Percentiles rank a stretch among this genome's conserved stretches.
These are phyloP conservation scores for Nasonia longicornis DNA, from an alignment of 1,140 invertebrate species.

Conservation along the genomic window DNA sequence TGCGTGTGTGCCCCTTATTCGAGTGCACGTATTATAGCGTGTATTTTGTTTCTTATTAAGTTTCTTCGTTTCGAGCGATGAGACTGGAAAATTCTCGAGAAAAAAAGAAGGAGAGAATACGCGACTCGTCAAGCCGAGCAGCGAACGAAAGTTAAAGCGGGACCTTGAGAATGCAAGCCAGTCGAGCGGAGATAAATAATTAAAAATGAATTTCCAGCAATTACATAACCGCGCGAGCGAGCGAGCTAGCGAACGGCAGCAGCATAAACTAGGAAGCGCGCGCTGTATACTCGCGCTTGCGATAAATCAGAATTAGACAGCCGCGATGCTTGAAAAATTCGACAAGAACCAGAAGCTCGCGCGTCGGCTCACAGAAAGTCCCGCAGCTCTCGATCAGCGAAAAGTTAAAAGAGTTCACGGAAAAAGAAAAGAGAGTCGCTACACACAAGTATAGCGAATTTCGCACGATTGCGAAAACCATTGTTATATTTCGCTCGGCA, in stretches of 20 bases:
- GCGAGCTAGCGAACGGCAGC: too few species aligned
- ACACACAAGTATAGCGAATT: conserved; percentile 31
- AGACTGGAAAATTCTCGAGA: neutral
- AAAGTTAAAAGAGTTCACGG: neutral
- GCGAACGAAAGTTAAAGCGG: neutral
- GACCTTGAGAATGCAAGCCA: neutral
- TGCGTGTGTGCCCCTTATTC: neutral
- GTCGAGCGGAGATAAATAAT: conserved; percentile 1
- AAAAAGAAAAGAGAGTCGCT: conserved; percentile 1
- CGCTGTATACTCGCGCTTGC: too few species aligned
- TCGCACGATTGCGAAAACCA: conserved; percentile 47
- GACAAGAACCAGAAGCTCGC: neutral
- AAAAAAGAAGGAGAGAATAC: too few species aligned
- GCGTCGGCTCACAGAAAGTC: too few species aligned
- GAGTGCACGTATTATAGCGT: neutral
- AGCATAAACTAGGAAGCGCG: neutral
- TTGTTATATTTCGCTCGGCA: conserved; percentile 41
- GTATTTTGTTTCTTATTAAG: too few species aligned
- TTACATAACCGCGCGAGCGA: neutral
- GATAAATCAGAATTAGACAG: neutral
- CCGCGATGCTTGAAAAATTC: neutral
- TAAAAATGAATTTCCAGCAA: neutral
- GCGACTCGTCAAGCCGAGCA: neutral
- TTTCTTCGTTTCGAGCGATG: neutral
- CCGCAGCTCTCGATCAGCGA: too few species aligned